Conservation (phyloP, 2,113 vertebrate species). For the Shinisaurus crocodilurus region DNA sequence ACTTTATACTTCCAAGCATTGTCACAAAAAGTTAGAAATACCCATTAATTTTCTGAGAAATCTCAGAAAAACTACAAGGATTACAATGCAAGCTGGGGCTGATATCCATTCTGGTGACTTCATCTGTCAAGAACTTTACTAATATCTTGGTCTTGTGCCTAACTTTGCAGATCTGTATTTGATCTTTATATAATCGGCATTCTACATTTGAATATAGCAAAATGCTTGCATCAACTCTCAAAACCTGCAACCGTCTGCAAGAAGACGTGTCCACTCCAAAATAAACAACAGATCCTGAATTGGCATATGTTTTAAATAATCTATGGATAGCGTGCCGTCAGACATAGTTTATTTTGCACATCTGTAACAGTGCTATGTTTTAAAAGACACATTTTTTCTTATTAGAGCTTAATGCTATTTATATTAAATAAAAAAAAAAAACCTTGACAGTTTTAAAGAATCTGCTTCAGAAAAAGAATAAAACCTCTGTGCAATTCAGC, state of each 20-base stretch:
- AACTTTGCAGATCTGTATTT: constrained; percentile 21
- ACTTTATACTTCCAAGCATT: background rate
- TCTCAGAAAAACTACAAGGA: background rate
- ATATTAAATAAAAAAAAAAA: constrained; percentile 43
- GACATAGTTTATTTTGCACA: constrained; percentile 65
- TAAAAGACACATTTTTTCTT: constrained; percentile 64
- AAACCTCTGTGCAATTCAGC: constrained; percentile 53
- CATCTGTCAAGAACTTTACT: background rate
- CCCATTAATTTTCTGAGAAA: background rate
- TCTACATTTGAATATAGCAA: constrained; percentile 23
- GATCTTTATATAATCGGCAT: constrained; percentile 34
- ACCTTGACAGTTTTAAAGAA: constrained; percentile 52
- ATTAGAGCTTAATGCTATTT: constrained; percentile 62
- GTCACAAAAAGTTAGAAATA: background rate
- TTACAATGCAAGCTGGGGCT: background rate
- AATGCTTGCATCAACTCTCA: constrained; percentile 30
- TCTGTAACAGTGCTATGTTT: constrained; percentile 56
- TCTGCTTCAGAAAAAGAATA: constrained; percentile 40
- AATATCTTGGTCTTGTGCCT: background rate
- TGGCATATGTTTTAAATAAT: constrained; percentile 70
- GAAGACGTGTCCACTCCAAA: constrained; percentile 47
- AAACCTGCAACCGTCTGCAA: constrained; percentile 27
- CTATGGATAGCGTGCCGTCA: constrained; percentile 41
- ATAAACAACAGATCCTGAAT: constrained; percentile 50
- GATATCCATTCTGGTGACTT: background rate